Conservation (phyloP, 53 echinoderm and acorn worm species). For the Henricia sp. region DNA sequence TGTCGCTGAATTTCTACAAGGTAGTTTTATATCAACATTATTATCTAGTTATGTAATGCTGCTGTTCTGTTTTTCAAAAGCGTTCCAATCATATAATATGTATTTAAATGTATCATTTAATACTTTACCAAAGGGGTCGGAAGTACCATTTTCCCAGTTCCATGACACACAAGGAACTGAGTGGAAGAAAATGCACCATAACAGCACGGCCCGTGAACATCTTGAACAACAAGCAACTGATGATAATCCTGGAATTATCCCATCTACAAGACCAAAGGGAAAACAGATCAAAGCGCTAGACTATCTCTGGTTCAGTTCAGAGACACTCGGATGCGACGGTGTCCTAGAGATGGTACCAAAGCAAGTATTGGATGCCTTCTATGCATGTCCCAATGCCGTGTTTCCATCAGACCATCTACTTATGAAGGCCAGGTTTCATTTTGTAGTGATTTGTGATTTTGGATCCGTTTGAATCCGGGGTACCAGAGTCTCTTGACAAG, state of each 20-base stretch:
- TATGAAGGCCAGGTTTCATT: conserved; percentile 63
- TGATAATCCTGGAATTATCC: background rate
- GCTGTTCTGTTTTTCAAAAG: no score
- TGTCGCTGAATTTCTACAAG: no score
- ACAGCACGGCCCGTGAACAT: background rate
- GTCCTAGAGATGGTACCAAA: conserved; percentile 70
- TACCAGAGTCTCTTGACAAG: no score
- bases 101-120: background rate
- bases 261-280: conserved; percentile 3
- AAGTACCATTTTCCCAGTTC: conserved; percentile 45
- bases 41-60: no score
- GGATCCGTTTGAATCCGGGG: no score
- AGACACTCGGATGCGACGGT: conserved; percentile 41
- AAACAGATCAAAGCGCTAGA: conserved; percentile 66
- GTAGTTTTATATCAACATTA: no score
- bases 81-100: no score
- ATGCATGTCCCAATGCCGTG: conserved; percentile 72
- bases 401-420: conserved; percentile 89
- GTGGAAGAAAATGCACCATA: conserved; percentile 1
- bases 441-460: no score
- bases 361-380: conserved; percentile 52
- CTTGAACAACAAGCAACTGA: background rate
- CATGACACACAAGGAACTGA: conserved; percentile 17
- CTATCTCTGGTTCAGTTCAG: conserved; percentile 82
- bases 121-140: background rate